phyloP scores from a whole-genome alignment of 2,797 vertebrate species.

The Pseudochaenichthys georgianus region DNA sequence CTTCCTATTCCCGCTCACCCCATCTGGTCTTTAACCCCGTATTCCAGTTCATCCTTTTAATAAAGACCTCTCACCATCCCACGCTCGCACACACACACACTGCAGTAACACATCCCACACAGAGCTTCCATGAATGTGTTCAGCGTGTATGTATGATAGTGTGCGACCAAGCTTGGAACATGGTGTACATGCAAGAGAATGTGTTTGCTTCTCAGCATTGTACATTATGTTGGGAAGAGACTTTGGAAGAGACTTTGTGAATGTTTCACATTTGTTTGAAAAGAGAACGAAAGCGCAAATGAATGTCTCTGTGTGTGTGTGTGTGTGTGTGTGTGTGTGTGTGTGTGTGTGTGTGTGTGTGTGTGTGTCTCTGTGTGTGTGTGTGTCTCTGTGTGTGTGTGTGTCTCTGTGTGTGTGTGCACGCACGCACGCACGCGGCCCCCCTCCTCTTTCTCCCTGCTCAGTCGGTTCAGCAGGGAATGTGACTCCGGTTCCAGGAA shows the following conservation, averaged over 20 bases:
- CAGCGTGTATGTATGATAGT: slow-evolving; percentile 14
- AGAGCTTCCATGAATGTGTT: slow-evolving; percentile 48
- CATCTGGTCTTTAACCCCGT: slow-evolving; percentile 78
- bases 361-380: no score
- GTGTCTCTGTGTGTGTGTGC: neutral
- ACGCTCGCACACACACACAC: slow-evolving; percentile 49
- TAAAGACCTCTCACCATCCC: slow-evolving; percentile 72
- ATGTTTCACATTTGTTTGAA: slow-evolving; percentile 31
- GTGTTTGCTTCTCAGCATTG: slow-evolving; percentile 30
- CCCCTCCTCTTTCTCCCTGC: slow-evolving; percentile 41
- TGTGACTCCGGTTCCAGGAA: slow-evolving; percentile 86
- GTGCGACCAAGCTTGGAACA: slow-evolving; percentile 34
- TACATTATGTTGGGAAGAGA: slow-evolving; percentile 1
- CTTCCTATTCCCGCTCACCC: slow-evolving; percentile 72
- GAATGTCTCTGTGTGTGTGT: slow-evolving; percentile 14
- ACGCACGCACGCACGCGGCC: no score
- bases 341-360: no score
- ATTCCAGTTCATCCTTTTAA: slow-evolving; percentile 62
- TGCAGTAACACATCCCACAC: slow-evolving; percentile 74
- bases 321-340: slow-evolving; percentile 22
- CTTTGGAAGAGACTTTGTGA: neutral
- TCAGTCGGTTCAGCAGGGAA: slow-evolving; percentile 80
- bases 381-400: no score
- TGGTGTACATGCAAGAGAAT: slow-evolving; percentile 24
- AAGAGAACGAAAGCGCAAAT: slow-evolving; percentile 29